Base-by-base conservation (phyloP, 2,888 invertebrate genomes). In the Torymus auratus region DNA sequence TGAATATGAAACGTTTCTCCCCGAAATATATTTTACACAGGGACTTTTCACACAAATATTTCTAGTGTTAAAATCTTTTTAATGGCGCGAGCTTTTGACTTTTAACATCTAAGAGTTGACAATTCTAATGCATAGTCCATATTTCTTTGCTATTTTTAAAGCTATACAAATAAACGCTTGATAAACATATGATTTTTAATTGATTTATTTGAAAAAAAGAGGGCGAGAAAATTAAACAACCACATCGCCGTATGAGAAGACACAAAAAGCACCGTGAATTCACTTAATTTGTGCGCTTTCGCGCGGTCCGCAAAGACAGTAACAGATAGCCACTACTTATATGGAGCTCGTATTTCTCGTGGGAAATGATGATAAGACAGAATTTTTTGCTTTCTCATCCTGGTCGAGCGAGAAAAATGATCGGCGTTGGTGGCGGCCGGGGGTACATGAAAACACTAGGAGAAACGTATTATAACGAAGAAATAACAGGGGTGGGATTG, bases 341-440 rank as follows among this genome's bases (percentile, higher is more conserved):
- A 67, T 56, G 17, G 7, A 15, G 10, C 50, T 68, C 50, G 60
- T 68, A 62, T 77, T 77, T 69, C 62, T 62, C 61, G 62, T 62
- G 61, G 76, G 62, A 77, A 77, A 77, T 55, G 69, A 77, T 69
- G 76, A 77, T 77, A 64, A 77, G 61, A 62, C 76, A 15, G 55
- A 69, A 76, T 77, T 76, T 61, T 69, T 62, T 69, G 62, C 62
- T 41, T 41, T 20, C 23, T 69, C 76, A 77, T 77, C 53, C 41
- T 41, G 61, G 7, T 11, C 14, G 23, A 13, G 69, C 28, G 55
- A 55, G 69, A 77, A 76, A 76, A 76, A 76, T 69, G 61, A 76
- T 61, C 28, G 41, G 41, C 41, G 41, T 41, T 41, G 7, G 41
- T 41, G 7, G 12, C 1, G 2, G 60, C 69, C 12, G 7, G 7